Percentiles rank a stretch among this genome's conserved stretches.
phyloP scores from a whole-genome alignment of 2,113 vertebrate species.

The Dasypus novemcinctus region DNA sequence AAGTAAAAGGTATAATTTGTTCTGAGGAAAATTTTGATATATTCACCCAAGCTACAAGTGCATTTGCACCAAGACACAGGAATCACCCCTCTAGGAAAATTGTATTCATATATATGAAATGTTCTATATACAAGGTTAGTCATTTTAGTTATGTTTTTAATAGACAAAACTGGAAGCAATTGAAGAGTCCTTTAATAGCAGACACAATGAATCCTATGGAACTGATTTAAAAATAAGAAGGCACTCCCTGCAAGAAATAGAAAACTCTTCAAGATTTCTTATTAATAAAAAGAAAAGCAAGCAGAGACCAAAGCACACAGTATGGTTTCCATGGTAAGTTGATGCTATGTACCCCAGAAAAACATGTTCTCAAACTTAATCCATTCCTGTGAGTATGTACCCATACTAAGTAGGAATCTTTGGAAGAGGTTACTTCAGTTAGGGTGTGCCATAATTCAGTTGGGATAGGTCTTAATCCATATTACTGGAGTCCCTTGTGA shows the following conservation, averaged over 20 bases:
- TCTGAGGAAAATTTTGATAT: background rate
- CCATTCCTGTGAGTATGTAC: too few species aligned
- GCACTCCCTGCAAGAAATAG: background rate
- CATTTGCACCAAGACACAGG: background rate
- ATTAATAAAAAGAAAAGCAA: background rate
- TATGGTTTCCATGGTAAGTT: too few species aligned
- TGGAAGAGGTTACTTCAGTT: too few species aligned
- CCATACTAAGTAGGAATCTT: too few species aligned
- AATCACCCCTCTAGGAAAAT: background rate
- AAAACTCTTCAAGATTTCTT: background rate
- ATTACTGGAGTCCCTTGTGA: too few species aligned
- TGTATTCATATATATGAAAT: background rate
- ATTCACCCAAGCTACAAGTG: background rate
- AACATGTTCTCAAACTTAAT: too few species aligned
- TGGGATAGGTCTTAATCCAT: too few species aligned
- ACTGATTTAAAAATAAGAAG: background rate
- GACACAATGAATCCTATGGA: background rate
- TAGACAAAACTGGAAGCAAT: background rate
- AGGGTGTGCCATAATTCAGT: too few species aligned
- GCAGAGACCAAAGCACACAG: background rate
- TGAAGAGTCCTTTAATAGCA: background rate
- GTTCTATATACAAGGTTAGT: background rate
- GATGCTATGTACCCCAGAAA: too few species aligned
- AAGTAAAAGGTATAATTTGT: background rate
- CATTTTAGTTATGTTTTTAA: background rate